phyloP scores from a whole-genome alignment of 2,888 invertebrate genomes.

The Herminia tarsipennalis region DNA sequence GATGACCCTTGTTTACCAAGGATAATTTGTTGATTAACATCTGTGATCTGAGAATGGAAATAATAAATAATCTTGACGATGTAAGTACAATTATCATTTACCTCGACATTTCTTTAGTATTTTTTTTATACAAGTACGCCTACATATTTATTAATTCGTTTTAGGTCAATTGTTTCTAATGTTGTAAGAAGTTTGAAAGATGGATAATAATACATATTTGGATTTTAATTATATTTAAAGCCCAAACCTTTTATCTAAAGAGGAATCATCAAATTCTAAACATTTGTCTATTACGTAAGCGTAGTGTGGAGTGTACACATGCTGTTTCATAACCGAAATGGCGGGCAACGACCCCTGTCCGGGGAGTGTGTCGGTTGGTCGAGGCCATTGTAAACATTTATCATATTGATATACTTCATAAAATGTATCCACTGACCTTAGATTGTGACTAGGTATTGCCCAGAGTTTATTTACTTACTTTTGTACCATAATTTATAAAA shows the following conservation, averaged over 20 bases:
- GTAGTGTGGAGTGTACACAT: constrained; percentile 42
- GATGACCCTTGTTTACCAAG: not conserved
- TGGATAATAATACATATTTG: too few species aligned
- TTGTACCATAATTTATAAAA: too few species aligned
- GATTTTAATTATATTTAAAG: too few species aligned
- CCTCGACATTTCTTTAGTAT: too few species aligned
- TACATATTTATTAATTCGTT: too few species aligned
- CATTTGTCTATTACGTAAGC: constrained; percentile 25
- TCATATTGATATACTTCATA: constrained; percentile 61
- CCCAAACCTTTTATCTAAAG: not conserved
- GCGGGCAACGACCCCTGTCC: constrained; percentile 67
- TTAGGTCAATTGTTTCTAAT: too few species aligned
- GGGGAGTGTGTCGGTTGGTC: constrained; percentile 82
- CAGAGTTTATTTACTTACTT: too few species aligned
- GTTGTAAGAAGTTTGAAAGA: too few species aligned
- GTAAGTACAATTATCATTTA: too few species aligned
- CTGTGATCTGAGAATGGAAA: too few species aligned
- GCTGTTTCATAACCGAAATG: constrained; percentile 74
- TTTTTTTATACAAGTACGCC: too few species aligned
- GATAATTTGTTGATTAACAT: not conserved
- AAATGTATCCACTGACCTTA: constrained; percentile 20
- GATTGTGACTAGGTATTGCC: not conserved
- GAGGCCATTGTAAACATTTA: constrained; percentile 71
- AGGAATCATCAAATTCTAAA: constrained; percentile 9
- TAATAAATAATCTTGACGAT: too few species aligned